phyloP scores from a whole-genome alignment of 30 jellyfish, hydroid and myxozoan species.

The Sanderia malayensis region DNA sequence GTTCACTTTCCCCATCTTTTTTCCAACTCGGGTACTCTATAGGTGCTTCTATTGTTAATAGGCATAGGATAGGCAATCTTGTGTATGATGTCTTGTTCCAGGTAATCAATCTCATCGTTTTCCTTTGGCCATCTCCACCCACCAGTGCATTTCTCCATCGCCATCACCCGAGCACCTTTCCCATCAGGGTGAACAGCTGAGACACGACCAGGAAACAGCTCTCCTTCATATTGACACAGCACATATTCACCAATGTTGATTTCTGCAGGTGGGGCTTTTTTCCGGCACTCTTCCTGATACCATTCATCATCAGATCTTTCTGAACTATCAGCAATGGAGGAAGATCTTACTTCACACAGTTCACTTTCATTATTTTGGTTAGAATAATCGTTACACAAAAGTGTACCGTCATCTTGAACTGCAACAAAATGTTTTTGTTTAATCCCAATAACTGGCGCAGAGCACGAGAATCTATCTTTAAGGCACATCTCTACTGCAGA shows the following conservation, averaged over 20 bases:
- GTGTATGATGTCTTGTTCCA: slow-evolving; percentile 28
- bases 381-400: slow-evolving; percentile 20
- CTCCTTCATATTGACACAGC: slow-evolving; percentile 34
- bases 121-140: slow-evolving; percentile 50
- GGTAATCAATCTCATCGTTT: slow-evolving; percentile 38
- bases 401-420: slow-evolving; percentile 4
- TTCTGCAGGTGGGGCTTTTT: slow-evolving; percentile 20
- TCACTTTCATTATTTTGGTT: slow-evolving; percentile 1
- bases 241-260: slow-evolving; percentile 13
- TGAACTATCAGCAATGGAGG: neutral
- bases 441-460: neutral
- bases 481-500: neutral
- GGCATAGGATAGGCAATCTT: slow-evolving; percentile 47
- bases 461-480: slow-evolving; percentile 11
- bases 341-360: neutral
- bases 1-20: slow-evolving; percentile 34
- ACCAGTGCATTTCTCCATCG: slow-evolving; percentile 53
- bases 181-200: slow-evolving; percentile 19
- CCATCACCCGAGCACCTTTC: slow-evolving; percentile 25
- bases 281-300: slow-evolving; percentile 33
- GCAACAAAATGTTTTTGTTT: slow-evolving; percentile 23
- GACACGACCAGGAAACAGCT: slow-evolving; percentile 32
- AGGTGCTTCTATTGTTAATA: slow-evolving; percentile 50
- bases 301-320: slow-evolving; percentile 36
- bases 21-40: slow-evolving; percentile 37